Base-by-base conservation (phyloP, 2,113 vertebrate genomes). In the Serilophus lunatus region DNA sequence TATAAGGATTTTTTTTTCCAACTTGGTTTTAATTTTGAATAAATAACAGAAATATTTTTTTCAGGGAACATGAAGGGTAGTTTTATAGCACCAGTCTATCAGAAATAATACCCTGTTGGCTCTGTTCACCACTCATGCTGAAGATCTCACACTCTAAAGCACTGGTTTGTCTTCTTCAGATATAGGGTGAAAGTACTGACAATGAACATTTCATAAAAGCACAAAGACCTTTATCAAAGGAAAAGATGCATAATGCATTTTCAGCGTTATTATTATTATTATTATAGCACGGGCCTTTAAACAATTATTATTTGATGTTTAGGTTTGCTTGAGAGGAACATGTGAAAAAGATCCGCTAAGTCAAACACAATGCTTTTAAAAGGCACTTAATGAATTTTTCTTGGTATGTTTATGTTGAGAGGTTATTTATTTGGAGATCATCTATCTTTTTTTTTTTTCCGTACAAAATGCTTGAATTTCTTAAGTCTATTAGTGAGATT, bases 261-360 rank as follows among this genome's bases (percentile, higher is more conserved):
- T 90, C 90, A 72, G 51, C 2, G 10, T 88, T 78, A 59, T 81
- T 80, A 56, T 82, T 80, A 54, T 87, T 88, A 84, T 85, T 90
- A 94, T 88, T 71, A 65, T 35, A 64, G 77, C 60, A 94, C 84
- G 96, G 91, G 63, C 78, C 63, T 96, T 95, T 84, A 94, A 86
- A 93, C 84, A 97, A 93, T 94, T 96, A 95, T 95, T 91, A 87
- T 97, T 97, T 93, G 82, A 97, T 95, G 96, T 95, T 94, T 95
- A 86, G 56, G 78, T 96, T 97, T 97, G 79, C 88, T 96, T 54
- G 61, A 94, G 93, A 92, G 76, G 79, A 95, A 95, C 92, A 96
- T 92, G 92, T 97, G 82, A 95, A 94, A 96, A 93, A 97, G 61
- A 92, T 94, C 91, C 82, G 63, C 59, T 90, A 85, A 96, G 94